phyloP scores from a whole-genome alignment of 2,797 vertebrate species.

The Phalloptychus januarius region DNA sequence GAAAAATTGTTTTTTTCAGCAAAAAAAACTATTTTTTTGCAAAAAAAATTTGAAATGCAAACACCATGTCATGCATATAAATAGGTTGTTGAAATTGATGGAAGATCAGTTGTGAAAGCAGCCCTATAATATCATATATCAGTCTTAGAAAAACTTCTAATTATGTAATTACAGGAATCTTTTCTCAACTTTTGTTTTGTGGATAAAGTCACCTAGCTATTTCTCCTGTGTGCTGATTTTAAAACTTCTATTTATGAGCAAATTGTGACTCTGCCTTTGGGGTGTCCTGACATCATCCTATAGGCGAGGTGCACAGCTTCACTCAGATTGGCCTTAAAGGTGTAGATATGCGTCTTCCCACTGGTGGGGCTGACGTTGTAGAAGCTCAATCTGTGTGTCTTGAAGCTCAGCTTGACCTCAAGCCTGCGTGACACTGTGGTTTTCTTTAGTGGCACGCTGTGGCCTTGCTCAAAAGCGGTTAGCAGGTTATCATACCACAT shows the following conservation, averaged over 20 bases:
- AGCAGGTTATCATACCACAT: conserved; percentile 82
- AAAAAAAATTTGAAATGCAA: too few species aligned
- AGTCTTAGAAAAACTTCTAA: not conserved
- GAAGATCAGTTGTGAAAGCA: not conserved
- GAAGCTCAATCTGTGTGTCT: conserved; percentile 72
- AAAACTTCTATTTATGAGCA: conserved; percentile 44
- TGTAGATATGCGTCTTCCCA: conserved; percentile 76
- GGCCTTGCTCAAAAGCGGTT: conserved; percentile 74
- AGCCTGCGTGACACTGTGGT: conserved; percentile 71
- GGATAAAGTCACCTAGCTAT: not conserved
- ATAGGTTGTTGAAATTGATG: not conserved
- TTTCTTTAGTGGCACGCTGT: conserved; percentile 68
- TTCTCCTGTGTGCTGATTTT: not conserved
- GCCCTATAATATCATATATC: conserved; percentile 7
- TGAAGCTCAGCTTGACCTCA: conserved; percentile 78
- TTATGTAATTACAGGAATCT: conserved; percentile 4
- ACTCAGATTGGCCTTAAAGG: conserved; percentile 70
- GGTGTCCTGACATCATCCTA: conserved; percentile 80
- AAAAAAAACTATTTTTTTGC: too few species aligned
- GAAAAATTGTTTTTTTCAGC: not conserved
- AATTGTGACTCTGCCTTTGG: conserved; percentile 73
- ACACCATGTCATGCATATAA: not conserved
- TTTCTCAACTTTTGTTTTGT: not conserved
- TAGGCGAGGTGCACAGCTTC: conserved; percentile 79
- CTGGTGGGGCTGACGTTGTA: conserved; percentile 68